These are phyloP conservation scores for Tarsius wallacei DNA, from an alignment of 2,797 vertebrate species.

Conservation along the genomic window DNA sequence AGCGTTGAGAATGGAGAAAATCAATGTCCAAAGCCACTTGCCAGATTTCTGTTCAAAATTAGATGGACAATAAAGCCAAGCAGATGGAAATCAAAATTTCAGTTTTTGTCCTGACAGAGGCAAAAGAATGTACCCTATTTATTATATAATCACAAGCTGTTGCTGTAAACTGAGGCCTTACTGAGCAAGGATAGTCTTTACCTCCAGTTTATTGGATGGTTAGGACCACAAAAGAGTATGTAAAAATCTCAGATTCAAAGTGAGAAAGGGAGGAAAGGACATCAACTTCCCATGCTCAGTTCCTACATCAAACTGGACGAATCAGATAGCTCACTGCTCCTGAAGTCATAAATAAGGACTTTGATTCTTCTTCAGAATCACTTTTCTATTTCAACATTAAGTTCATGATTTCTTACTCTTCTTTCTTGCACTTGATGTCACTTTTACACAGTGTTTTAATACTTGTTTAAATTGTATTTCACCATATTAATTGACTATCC, in stretches of 20 bases:
- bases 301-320: background rate
- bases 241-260: background rate
- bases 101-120: background rate
- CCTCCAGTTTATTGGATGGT: background rate
- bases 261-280: background rate
- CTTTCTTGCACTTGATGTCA: background rate
- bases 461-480: constrained; percentile 13
- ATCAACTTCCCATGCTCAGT: rapidly evolving
- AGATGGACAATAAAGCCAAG: background rate
- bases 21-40: background rate
- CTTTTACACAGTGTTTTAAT: background rate
- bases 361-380: background rate
- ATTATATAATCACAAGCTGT: background rate
- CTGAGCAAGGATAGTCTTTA: background rate
- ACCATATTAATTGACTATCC: background rate
- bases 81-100: background rate
- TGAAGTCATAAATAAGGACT: background rate
- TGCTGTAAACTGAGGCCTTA: background rate
- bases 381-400: background rate
- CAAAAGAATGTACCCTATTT: background rate
- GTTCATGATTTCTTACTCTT: background rate
- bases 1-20: background rate
- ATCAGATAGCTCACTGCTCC: background rate
- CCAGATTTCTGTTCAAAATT: background rate
- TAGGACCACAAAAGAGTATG: background rate